A percentile compares a stretch with the other conserved stretches of the same genome.
These are phyloP conservation scores for Agrilus planipennis DNA, from an alignment of 1,140 invertebrate genomes.

Conservation along the genomic window DNA sequence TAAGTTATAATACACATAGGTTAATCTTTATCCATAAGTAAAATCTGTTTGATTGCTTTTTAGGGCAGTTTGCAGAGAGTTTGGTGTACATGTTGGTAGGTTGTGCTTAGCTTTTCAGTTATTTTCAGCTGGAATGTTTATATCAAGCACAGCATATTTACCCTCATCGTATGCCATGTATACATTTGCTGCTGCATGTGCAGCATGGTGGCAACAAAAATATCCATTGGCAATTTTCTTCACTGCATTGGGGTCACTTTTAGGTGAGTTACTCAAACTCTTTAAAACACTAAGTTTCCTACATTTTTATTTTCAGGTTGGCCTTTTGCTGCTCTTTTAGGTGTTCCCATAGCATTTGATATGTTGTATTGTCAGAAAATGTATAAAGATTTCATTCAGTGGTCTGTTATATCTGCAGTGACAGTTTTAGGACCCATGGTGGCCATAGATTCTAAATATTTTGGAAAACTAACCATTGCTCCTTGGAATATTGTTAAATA, in stretches of 20 bases:
- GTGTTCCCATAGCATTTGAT: slow-evolving; percentile 82
- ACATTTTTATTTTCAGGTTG: slow-evolving; percentile 53
- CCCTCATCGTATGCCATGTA: slow-evolving; percentile 92
- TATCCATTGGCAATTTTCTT: slow-evolving; percentile 74
- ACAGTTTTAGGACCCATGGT: slow-evolving; percentile 69
- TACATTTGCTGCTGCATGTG: slow-evolving; percentile 63
- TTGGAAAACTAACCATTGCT: slow-evolving; percentile 79
- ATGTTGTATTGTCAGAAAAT: slow-evolving; percentile 59
- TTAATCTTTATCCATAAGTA: no score
- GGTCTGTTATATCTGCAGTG: slow-evolving; percentile 55
- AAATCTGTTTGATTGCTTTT: no score
- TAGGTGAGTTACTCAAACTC: slow-evolving; percentile 38
- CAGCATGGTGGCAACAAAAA: slow-evolving; percentile 72
- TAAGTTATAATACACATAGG: slow-evolving; percentile 36
- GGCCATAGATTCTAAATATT: slow-evolving; percentile 79
- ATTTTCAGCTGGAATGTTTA: slow-evolving; percentile 86
- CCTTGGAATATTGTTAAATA: slow-evolving; percentile 91
- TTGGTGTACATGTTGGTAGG: slow-evolving; percentile 79
- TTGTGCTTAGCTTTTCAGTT: slow-evolving; percentile 72
- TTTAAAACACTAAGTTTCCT: no score
- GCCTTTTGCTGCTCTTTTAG: slow-evolving; percentile 85
- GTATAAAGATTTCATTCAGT: slow-evolving; percentile 56
- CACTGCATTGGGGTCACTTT: slow-evolving; percentile 62
- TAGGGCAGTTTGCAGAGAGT: slow-evolving; percentile 77
- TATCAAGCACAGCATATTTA: slow-evolving; percentile 77